Base-by-base conservation (phyloP, 2,888 invertebrate species). In the Callimorpha dominula region DNA sequence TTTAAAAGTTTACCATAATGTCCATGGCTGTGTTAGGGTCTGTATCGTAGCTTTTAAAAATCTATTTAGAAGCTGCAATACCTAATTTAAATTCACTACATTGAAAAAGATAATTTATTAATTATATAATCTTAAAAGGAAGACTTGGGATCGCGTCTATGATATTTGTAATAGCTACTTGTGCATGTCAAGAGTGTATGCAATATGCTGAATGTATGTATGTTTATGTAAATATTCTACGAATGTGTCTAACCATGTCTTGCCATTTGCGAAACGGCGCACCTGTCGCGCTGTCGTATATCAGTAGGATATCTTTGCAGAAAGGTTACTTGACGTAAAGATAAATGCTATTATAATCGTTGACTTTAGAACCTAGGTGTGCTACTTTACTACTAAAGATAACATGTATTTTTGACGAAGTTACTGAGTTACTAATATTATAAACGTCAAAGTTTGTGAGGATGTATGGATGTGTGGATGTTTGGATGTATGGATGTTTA, bases 251-350 rank as follows among this genome's bases (percentile, higher is more conserved):
- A 60, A 78, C 71, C 72, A 68, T 66, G 72, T 72, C 66, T 71
- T 43, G 74, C 69, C 65, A 68, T 72, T 69, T 72, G 73, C 75
- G 75, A 65, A 74, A 66, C 57, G 65, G 70, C 77, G 31, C 82
- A 82, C 82, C 82, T 82, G 83, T 73, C 83, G 70, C 79, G 73
- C 20, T 40, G 15, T 68, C 46, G 31, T 68, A 68, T 68, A 57
- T 68, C 60, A 60, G 49, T 46, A 14, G 17, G 17, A 68, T 68
- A 54, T 68, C 54, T 42, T 14, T 43, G 57, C 20, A 54, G 43
- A 54, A 54, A 68, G 67, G 67, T 68, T 57, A 57, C 67, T 68
- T 57, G 54, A 54, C 54, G 67, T 20, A 42, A 17, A 54, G 43
- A 68, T 68, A 68, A 68, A 68, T 68, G 54, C n/a, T 54, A 67